Evolutionary conservation across 2,888 invertebrate genomes (phyloP).

Genomic region (Pammene fasciana): DNA sequence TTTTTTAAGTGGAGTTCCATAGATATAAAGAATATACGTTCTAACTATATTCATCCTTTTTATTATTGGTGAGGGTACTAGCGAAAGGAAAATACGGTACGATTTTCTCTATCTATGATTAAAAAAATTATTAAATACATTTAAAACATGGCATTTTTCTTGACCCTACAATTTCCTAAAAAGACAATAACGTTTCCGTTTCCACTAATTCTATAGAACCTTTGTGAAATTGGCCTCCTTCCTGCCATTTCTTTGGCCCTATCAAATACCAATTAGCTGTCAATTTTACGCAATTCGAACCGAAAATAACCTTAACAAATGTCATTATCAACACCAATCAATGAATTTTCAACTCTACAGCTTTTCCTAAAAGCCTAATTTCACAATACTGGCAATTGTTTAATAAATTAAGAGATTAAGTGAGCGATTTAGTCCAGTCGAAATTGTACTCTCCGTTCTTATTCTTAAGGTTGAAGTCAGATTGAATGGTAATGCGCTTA

Average conservation of each 20-base stretch:
- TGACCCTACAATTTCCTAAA: constrained; percentile 5
- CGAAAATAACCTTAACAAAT: constrained; percentile 56
- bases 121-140: too few relatives aligned
- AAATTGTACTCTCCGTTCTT: constrained; percentile 29
- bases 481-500: constrained; percentile 48
- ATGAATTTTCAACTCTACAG: constrained; percentile 50
- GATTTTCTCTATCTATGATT: too few relatives aligned
- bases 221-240: constrained; percentile 47
- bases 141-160: not conserved
- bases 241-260: constrained; percentile 49
- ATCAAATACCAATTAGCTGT: constrained; percentile 65
- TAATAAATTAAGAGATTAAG: constrained; percentile 7
- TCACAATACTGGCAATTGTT: not conserved
- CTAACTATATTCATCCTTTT: too few relatives aligned
- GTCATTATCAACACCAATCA: constrained; percentile 55
- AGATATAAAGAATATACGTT: too few relatives aligned
- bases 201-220: constrained; percentile 38
- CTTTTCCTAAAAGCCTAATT: constrained; percentile 27
- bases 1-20: too few relatives aligned
- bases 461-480: constrained; percentile 40
- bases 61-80: too few relatives aligned
- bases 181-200: constrained; percentile 9
- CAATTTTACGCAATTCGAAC: constrained; percentile 52
- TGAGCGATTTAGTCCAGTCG: not conserved
- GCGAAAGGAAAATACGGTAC: too few relatives aligned